Evolutionary conservation across 2,888 invertebrate species (phyloP).

Genomic region (Brachyopa scutellaris): DNA sequence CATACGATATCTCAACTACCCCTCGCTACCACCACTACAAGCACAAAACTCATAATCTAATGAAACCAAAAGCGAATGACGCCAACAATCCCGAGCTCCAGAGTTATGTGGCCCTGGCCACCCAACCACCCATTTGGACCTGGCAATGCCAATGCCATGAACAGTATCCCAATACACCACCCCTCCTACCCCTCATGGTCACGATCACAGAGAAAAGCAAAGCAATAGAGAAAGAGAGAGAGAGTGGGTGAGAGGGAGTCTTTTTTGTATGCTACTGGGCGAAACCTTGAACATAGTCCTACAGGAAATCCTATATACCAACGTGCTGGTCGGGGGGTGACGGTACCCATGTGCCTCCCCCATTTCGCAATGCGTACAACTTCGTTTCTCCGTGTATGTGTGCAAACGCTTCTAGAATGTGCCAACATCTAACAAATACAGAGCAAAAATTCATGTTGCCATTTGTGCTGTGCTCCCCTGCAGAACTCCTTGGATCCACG

Average conservation of each 20-base stretch:
- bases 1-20: conserved; percentile 67
- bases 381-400: conserved; percentile 11
- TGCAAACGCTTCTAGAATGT: conserved; percentile 18
- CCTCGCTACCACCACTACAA: conserved; percentile 38
- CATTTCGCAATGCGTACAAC: conserved; percentile 67
- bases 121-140: conserved; percentile 30
- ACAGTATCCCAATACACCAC: conserved; percentile 32
- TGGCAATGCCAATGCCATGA: conserved; percentile 70
- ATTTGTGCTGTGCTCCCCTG: conserved; percentile 35
- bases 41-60: conserved; percentile 38
- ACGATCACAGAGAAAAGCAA: conserved; percentile 42
- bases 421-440: conserved; percentile 11
- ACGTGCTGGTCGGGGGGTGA: background rate
- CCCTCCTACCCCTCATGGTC: no score
- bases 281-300: conserved; percentile 67
- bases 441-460: conserved; percentile 16
- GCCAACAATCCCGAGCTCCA: conserved; percentile 38
- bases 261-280: conserved; percentile 69
- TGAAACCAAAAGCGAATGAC: conserved; percentile 69
- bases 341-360: conserved; percentile 46
- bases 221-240: conserved; percentile 7
- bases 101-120: conserved; percentile 13
- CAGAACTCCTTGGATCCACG: conserved; percentile 26
- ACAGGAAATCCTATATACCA: conserved; percentile 30
- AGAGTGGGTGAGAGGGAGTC: conserved; percentile 28